Evolutionary conservation across 2,888 invertebrate species (phyloP).

Genomic region (Tuta absoluta): DNA sequence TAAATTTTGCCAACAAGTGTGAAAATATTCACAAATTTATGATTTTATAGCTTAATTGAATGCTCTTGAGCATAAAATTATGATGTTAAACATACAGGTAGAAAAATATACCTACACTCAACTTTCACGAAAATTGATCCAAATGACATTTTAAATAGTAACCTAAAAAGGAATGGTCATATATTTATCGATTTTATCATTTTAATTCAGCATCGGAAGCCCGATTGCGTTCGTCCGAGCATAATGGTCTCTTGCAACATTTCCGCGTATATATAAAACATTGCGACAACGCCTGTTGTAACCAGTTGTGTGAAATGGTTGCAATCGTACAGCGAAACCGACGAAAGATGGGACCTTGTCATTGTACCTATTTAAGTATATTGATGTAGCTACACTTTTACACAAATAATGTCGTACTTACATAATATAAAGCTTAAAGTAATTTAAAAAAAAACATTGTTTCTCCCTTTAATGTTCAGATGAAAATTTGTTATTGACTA

Average conservation of each 20-base stretch:
- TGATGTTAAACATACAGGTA: no score
- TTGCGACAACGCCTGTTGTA: conserved; percentile 34
- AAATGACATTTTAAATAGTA: conserved; percentile 1
- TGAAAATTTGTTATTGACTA: no score
- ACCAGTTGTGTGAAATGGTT: conserved; percentile 23
- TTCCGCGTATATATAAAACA: conserved; percentile 30
- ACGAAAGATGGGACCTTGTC: conserved; percentile 17
- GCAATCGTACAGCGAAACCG: conserved; percentile 6
- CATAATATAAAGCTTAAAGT: no score
- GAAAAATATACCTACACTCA: neutral
- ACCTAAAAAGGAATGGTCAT: neutral
- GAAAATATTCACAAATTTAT: neutral
- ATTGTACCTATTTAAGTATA: neutral
- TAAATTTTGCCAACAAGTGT: conserved; percentile 1
- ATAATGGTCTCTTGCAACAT: conserved; percentile 34
- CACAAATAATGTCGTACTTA: no score
- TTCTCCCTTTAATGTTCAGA: no score
- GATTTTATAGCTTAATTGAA: neutral
- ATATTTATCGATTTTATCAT: conserved; percentile 7
- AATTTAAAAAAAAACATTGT: no score
- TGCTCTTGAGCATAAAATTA: neutral
- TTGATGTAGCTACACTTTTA: neutral
- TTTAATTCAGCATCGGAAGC: conserved; percentile 2
- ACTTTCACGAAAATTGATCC: neutral
- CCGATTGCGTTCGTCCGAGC: conserved; percentile 5